Conservation (phyloP, 2,797 vertebrate species). For the Ibycter americanus region DNA sequence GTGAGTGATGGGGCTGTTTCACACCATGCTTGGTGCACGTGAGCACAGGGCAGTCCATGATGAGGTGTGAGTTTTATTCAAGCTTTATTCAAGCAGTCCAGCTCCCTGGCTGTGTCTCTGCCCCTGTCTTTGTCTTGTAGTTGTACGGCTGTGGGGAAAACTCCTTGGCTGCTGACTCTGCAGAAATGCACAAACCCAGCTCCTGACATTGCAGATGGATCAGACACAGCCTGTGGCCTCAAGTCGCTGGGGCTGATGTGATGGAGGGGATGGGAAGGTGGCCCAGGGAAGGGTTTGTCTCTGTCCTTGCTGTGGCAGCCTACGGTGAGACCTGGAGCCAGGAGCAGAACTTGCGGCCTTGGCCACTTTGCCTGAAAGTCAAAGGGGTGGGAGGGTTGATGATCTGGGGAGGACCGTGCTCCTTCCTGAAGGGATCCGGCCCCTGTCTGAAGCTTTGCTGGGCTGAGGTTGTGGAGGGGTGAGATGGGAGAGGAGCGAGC, state of each 20-base stretch:
- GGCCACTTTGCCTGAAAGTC: neutral
- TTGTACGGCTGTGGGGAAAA: neutral
- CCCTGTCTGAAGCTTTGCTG: accelerated
- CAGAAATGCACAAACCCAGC: neutral
- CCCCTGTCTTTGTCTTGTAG: accelerated
- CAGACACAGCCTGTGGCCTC: neutral
- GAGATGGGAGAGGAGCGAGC: neutral
- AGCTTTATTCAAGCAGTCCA: neutral
- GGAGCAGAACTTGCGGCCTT: neutral
- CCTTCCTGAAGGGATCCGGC: accelerated
- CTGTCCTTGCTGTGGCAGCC: accelerated
- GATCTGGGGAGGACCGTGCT: accelerated
- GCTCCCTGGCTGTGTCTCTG: neutral
- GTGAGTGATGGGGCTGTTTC: neutral
- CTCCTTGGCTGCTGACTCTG: neutral
- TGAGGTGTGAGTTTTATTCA: neutral
- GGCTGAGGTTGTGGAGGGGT: neutral
- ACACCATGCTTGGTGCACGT: neutral
- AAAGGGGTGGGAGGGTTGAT: accelerated
- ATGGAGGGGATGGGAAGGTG: neutral
- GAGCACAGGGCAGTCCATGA: neutral
- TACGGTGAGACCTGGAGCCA: neutral
- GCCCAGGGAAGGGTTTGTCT: neutral
- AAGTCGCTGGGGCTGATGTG: accelerated
- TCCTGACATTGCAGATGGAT: accelerated